Percentiles rank a stretch among this genome's conserved stretches.
Evolutionary conservation across 1,140 invertebrate species (phyloP).

Genomic region (Drosophila repleta): DNA sequence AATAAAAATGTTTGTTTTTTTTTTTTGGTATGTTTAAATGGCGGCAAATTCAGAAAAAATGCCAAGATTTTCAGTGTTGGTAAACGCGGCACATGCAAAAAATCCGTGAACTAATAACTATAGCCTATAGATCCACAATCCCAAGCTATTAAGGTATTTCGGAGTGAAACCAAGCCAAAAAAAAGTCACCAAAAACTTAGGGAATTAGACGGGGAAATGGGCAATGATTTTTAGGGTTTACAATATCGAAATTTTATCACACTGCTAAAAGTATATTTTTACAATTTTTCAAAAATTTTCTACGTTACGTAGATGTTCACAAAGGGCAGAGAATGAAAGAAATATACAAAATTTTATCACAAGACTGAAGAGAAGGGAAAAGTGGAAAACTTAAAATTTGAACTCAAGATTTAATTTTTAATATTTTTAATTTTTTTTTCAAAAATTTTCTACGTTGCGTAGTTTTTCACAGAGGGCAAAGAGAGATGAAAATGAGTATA

Average conservation of each 20-base stretch:
- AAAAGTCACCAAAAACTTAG: slow-evolving; percentile 63
- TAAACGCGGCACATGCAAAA: slow-evolving; percentile 54
- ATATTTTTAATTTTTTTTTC: not conserved
- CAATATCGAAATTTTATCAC: slow-evolving; percentile 40
- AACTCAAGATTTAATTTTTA: too few species aligned
- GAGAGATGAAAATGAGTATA: too few species aligned
- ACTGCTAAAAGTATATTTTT: slow-evolving; percentile 5
- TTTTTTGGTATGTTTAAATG: slow-evolving; percentile 80
- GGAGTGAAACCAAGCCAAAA: slow-evolving; percentile 42
- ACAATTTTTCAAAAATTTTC: slow-evolving; percentile 21
- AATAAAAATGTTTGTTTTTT: slow-evolving; percentile 56
- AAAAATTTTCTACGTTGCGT: slow-evolving; percentile 21
- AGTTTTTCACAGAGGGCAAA: not conserved
- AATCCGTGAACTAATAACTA: slow-evolving; percentile 1
- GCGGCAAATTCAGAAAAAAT: slow-evolving; percentile 65
- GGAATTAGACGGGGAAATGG: not conserved
- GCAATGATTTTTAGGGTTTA: too few species aligned
- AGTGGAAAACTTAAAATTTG: not conserved
- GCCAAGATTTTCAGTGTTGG: slow-evolving; percentile 53
- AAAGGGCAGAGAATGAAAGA: not conserved
- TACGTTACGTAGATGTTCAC: slow-evolving; percentile 27
- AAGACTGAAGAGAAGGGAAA: not conserved
- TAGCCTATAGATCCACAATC: not conserved
- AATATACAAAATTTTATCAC: slow-evolving; percentile 17
- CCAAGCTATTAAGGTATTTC: slow-evolving; percentile 10